Evolutionary conservation across 1,140 invertebrate genomes (phyloP), one percentile per base, ranked within the genome.

Genomic region (Ceratosolen solmsi): DNA sequence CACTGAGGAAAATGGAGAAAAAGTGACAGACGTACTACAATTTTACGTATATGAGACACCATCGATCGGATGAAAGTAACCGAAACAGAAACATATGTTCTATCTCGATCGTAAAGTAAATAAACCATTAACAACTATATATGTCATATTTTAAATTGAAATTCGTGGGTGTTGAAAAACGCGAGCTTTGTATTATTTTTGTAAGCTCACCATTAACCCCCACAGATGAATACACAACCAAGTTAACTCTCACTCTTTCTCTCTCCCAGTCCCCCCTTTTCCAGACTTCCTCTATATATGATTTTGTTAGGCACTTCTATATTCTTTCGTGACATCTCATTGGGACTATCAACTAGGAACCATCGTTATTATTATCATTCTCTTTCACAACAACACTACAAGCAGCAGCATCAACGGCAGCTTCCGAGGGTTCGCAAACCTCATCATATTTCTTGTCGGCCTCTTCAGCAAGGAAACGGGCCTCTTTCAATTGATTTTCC

Each of bases 401-500:
- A 80, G 46, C 88, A 85, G 86, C 88, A 91, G 89, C 88, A 89
- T 88, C 87, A 65, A n/a, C 54, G 83, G 85, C 88, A 89, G 88
- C 86, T 86, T 87, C 84, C 72, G 79, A 76, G 68, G 89, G 86
- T 86, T 89, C 90, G 89, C 90, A 92, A 94, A 99, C 99, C 98
- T 99, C 99, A 97, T 99, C 99, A 94, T 99, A 99, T 99, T 99
- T 99, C 94, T 99, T 97, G 95, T 99, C 99, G 90, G 99, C 99
- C 93, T 99, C 99, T 94, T 99, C 99, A 92, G 99, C 98, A 90
- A 99, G 95, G 95, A 99, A 98, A 92, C 98, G 96, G 92, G 99
- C 98, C 93, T 99, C 99, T 94, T 99, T 99, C 91, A 99, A 94
- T 93, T 99, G 98, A 93, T 97, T 98, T 92, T 99, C 99, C 90